Conservation (phyloP, 2,888 invertebrate species). For the Apamea epomidion region DNA sequence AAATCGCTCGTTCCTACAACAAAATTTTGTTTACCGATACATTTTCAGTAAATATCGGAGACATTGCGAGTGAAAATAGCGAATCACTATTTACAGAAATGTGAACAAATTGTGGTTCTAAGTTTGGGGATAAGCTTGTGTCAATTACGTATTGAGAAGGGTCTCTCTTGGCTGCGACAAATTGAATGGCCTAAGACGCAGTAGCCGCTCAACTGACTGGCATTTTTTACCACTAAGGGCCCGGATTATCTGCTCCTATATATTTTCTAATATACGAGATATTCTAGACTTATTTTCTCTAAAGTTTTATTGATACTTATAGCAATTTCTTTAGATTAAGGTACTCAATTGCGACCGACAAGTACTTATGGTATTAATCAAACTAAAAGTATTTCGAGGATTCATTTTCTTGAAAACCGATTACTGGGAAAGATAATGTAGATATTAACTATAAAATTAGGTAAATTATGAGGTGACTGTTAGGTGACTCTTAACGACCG, state of each 20-base stretch:
- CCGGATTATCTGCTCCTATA: slow-evolving; percentile 78
- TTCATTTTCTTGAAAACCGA: slow-evolving; percentile 35
- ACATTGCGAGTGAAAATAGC: slow-evolving; percentile 71
- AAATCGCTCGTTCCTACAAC: slow-evolving; percentile 23
- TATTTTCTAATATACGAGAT: slow-evolving; percentile 72
- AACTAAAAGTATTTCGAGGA: slow-evolving; percentile 38
- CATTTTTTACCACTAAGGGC: slow-evolving; percentile 85
- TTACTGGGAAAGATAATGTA: slow-evolving; percentile 15
- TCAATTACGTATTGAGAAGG: slow-evolving; percentile 89
- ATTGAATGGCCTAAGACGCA: slow-evolving; percentile 85
- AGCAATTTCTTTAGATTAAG: slow-evolving; percentile 44
- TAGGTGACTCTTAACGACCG: slow-evolving; percentile 45
- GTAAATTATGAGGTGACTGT: slow-evolving; percentile 38
- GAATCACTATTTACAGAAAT: slow-evolving; percentile 80
- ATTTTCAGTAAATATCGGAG: slow-evolving; percentile 64
- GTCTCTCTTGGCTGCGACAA: slow-evolving; percentile 83
- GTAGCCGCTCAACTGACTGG: slow-evolving; percentile 78
- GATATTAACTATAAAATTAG: slow-evolving; percentile 31
- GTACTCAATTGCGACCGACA: background rate
- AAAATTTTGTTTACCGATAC: slow-evolving; percentile 61
- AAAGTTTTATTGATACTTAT: slow-evolving; percentile 47
- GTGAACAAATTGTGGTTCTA: slow-evolving; percentile 86
- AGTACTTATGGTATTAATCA: slow-evolving; percentile 27
- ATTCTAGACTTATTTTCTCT: slow-evolving; percentile 48
- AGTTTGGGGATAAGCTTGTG: slow-evolving; percentile 87